Evolutionary conservation across 2,113 vertebrate species (phyloP), one percentile per base, ranked within the genome.

Genomic region (Microcebus lehilahytsara): DNA sequence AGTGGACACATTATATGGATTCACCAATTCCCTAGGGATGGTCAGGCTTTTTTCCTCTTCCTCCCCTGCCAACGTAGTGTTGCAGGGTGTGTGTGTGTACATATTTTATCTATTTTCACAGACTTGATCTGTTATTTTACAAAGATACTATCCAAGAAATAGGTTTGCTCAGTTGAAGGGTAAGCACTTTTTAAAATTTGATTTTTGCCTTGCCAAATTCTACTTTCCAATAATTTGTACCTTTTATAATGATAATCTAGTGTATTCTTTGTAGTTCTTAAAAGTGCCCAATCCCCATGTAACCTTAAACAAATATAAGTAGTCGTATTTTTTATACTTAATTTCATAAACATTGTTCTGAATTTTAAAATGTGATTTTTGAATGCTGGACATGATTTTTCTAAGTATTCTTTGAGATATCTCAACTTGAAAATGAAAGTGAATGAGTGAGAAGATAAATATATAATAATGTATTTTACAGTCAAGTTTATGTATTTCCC

Each of bases 401-500:
- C 53, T 62, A 79, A 71, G 42, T 72, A 72, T 78, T 80, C 22
- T 74, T 86, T 72, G 79, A 56, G 23, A 85, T 34, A 66, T 37
- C 25, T 83, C 67, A 69, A 34, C 69, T 96, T 96, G 94, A 40
- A 88, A 69, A 34, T 77, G 32, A 84, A 77, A 77, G 23, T 72
- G 23, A 27, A 11, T 81, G n/a, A 60, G n/a, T 81, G 53, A 78
- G 42, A 75, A 30, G 75, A 34, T 77, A 46, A 51, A 51, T 51
- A 49, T 16, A 71, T 16, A 71, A 34, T 23, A 89, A 37, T 58
- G 34, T 37, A 58, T 64, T 91, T 85, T 72, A 34, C 25, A 60
- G 10, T 86, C n/a, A 79, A 83, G 49, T 72, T 86, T 94, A 51
- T 78, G 17, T 64, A 30, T 91, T 53, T 42, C 46, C 53, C 20